Evolutionary conservation across 2,797 vertebrate genomes (phyloP), one percentile per base, ranked within the genome.

Genomic region (Natrix natrix): DNA sequence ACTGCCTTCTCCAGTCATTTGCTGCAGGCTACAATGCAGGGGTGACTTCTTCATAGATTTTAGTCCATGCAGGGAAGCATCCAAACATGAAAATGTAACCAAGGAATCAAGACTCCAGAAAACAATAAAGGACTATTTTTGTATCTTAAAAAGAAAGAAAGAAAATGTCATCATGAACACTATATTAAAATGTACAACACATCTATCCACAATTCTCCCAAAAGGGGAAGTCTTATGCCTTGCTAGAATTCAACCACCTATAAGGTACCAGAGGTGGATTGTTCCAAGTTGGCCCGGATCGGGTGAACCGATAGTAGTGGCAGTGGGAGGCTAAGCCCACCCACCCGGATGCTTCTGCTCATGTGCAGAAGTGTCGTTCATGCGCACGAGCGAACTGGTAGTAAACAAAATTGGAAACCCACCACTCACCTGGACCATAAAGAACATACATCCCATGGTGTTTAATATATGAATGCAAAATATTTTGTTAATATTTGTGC

Each of bases 21-120:
- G 93, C 95, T 93, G 28, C 60, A 95, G 94, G 95, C 94, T 83
- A 54, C 37, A 56, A 92, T 92, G 52, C 91, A 92, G 87, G 95
- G 93, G 91, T 93, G 94, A 97, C 88, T 92, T 90, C 93, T 96
- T 95, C 94, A 93, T 90, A 95, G 94, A 96, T 93, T 96, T 96
- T 93, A 94, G 95, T 37, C 95, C 91, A 92, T 55, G 89, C 92
- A 94, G 59, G 48, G 91, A 96, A 96, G 59, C 57, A 87, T 86
- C 8, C 92, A 86, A 96, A 96, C 94, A 94, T 95, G 93, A 97
- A 96, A 96, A 20, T 92, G 11, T 95, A 86, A 96, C 93, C 95
- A 95, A 96, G 78, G 91, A 95, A 93, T 8, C 94, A 94, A 96
- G 87, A 95, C 92, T 92, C 93, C 94, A 95, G 37, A 37, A 69